These are phyloP conservation scores for Chanos chanos DNA, from an alignment of 2,797 vertebrate species.

Conservation along the genomic window DNA sequence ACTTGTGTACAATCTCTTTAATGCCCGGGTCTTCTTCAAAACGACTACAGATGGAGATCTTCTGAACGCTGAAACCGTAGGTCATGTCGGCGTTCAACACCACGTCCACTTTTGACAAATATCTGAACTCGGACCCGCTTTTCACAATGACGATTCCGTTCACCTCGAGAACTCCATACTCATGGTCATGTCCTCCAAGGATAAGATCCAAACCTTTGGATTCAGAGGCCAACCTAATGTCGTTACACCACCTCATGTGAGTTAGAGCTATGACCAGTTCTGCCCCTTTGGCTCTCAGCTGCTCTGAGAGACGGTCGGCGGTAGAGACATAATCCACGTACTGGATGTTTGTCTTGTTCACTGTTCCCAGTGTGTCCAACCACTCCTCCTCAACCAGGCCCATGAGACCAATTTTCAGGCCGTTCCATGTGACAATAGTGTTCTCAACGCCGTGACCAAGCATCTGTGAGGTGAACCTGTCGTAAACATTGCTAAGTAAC, in stretches of 20 bases:
- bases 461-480: conserved; percentile 48
- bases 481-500: conserved; percentile 43
- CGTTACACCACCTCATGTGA: conserved; percentile 44
- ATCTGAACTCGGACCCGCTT: conserved; percentile 52
- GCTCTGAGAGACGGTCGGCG: conserved; percentile 32
- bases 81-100: conserved; percentile 12
- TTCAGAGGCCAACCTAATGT: conserved; percentile 39
- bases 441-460: conserved; percentile 39
- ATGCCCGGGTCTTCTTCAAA: conserved; percentile 43
- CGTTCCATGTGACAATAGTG: conserved; percentile 39
- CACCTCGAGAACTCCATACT: conserved; percentile 43
- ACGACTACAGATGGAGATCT: conserved; percentile 35
- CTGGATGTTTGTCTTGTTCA: conserved; percentile 48
- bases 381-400: conserved; percentile 54
- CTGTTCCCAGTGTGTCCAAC: conserved; percentile 43
- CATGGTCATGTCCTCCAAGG: conserved; percentile 43
- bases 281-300: conserved; percentile 36
- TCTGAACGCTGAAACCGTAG: conserved; percentile 46
- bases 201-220: conserved; percentile 39
- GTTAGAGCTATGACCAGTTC: conserved; percentile 43
- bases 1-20: conserved; percentile 44
- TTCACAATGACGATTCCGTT: conserved; percentile 46
- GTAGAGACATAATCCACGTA: conserved; percentile 34
- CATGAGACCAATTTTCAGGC: conserved; percentile 42
- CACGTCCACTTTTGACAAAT: conserved; percentile 37